A percentile compares a stretch with the other conserved stretches of the same genome.
phyloP scores from a whole-genome alignment of 2,797 vertebrate genomes.

The Acanthurus leucopareius region DNA sequence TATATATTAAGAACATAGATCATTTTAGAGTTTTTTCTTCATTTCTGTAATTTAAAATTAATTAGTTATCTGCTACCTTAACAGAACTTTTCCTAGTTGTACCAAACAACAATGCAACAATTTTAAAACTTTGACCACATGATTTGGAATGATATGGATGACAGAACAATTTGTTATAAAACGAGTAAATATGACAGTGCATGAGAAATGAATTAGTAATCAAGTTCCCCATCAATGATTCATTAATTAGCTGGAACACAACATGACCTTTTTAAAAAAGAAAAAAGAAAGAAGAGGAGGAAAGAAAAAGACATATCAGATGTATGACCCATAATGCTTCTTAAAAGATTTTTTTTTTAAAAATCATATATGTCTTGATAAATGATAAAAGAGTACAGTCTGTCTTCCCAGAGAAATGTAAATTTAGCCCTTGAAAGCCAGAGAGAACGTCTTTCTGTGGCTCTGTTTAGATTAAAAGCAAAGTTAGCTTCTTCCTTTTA shows the following conservation, averaged over 20 bases:
- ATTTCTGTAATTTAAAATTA: not conserved
- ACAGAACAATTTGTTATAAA: slow-evolving; percentile 3
- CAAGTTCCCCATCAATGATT: slow-evolving; percentile 36
- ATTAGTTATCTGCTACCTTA: not conserved
- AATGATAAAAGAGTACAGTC: slow-evolving; percentile 35
- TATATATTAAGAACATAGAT: no score
- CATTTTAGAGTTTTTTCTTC: not conserved
- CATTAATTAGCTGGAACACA: slow-evolving; percentile 39
- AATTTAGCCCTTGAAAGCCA: slow-evolving; percentile 24
- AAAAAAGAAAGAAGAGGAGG: not conserved
- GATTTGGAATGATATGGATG: not conserved
- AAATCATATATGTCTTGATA: slow-evolving; percentile 10
- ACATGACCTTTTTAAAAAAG: slow-evolving; percentile 4
- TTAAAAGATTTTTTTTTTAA: not conserved
- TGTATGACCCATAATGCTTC: not conserved
- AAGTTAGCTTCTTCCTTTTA: slow-evolving; percentile 12
- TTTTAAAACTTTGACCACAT: not conserved
- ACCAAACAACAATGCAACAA: not conserved
- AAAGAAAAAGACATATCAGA: not conserved
- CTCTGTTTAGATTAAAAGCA: slow-evolving; percentile 13
- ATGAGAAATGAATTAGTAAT: slow-evolving; percentile 51
- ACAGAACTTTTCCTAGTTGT: not conserved
- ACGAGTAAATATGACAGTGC: not conserved
- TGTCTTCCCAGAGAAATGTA: slow-evolving; percentile 18
- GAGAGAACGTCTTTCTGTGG: slow-evolving; percentile 11